A percentile compares a stretch with the other conserved stretches of the same genome.
phyloP scores from a whole-genome alignment of 1,140 invertebrate species.

The Portunus trituberculatus region DNA sequence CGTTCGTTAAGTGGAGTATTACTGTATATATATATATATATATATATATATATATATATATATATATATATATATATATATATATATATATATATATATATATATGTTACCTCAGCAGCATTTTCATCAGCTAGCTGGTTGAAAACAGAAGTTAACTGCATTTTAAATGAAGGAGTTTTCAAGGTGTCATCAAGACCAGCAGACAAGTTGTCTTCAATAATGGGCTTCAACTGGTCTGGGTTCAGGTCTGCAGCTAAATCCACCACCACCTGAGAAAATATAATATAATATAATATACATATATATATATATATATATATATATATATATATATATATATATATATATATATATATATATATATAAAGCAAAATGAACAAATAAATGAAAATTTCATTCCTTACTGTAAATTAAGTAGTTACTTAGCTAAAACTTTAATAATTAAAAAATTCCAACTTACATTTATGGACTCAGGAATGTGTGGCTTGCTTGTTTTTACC shows the following conservation, averaged over 20 bases:
- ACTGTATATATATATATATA: not conserved
- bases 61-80: not conserved
- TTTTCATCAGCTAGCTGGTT: conserved; percentile 61
- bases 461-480: not conserved
- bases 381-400: too few species aligned
- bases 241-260: conserved; percentile 46
- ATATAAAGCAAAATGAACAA: too few species aligned
- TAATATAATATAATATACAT: not conserved
- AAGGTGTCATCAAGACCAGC: conserved; percentile 36
- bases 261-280: conserved; percentile 29
- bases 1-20: too few species aligned
- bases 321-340: too few species aligned
- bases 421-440: too few species aligned
- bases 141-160: conserved; percentile 48
- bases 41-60: not conserved
- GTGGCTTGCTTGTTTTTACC: not conserved
- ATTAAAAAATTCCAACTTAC: conserved; percentile 21
- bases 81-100: not conserved
- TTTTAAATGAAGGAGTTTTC: conserved; percentile 1
- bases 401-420: too few species aligned
- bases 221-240: not conserved
- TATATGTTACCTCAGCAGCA: conserved; percentile 17
- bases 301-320: too few species aligned
- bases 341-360: too few species aligned
- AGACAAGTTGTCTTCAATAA: conserved; percentile 45